Evolutionary conservation across 2,888 invertebrate genomes (phyloP).

Genomic region (Chrysotoxum bicinctum): DNA sequence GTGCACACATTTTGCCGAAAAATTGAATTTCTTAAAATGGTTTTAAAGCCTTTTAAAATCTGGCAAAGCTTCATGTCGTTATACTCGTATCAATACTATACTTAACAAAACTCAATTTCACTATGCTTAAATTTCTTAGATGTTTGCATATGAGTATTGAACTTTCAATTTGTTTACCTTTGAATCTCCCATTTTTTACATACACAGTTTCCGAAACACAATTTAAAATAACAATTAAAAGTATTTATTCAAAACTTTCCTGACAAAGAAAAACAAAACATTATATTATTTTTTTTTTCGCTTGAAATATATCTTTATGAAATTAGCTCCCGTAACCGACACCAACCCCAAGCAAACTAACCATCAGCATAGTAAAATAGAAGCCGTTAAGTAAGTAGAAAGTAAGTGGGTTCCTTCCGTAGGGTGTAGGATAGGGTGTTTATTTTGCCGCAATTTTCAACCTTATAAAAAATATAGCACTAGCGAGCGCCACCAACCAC

Average conservation of each 20-base stretch:
- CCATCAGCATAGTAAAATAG: neutral
- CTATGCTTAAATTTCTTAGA: neutral
- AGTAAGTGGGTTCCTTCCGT: slow-evolving; percentile 34
- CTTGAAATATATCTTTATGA: neutral
- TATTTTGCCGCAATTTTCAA: slow-evolving; percentile 37
- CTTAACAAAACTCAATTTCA: too few species aligned
- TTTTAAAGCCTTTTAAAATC: neutral
- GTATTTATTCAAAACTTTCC: neutral
- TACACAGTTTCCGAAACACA: neutral
- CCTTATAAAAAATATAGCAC: slow-evolving; percentile 40
- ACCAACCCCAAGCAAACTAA: slow-evolving; percentile 59
- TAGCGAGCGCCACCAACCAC: slow-evolving; percentile 17
- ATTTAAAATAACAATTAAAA: neutral
- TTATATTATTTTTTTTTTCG: neutral
- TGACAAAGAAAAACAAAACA: neutral
- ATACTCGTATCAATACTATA: neutral
- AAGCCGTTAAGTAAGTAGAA: neutral
- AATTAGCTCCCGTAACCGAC: slow-evolving; percentile 60
- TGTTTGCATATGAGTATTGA: neutral
- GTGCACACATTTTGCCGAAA: neutral
- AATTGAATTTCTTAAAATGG: neutral
- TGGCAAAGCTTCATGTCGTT: neutral
- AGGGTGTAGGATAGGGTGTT: slow-evolving; percentile 29
- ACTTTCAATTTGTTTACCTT: slow-evolving; percentile 30
- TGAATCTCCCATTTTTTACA: neutral